A percentile compares a stretch with the other conserved stretches of the same genome.
Conservation (phyloP, 2,113 vertebrate genomes). For the Meleagris gallopavo region DNA sequence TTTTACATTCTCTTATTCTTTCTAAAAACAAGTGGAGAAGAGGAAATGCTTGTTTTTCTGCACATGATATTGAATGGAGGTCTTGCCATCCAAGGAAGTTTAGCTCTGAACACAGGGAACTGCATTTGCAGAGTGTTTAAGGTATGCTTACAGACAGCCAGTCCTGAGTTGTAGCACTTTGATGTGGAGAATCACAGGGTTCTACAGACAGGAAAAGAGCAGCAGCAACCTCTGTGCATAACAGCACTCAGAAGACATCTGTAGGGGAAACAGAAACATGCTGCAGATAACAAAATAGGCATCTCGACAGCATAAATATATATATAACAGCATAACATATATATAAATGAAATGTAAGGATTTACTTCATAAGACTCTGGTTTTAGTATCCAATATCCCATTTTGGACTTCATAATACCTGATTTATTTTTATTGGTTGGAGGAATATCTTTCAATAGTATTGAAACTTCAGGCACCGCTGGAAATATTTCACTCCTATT, state of each 20-base stretch:
- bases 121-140: background rate
- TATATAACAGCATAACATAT: background rate
- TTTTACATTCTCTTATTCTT: background rate
- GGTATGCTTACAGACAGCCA: background rate
- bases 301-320: background rate
- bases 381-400: background rate
- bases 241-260: background rate
- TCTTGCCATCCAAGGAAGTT: background rate
- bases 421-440: background rate
- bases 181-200: background rate
- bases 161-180: background rate
- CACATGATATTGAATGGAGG: background rate
- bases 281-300: background rate
- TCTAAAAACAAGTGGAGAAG: background rate
- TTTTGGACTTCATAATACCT: slow-evolving; percentile 2
- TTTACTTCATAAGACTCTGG: slow-evolving; percentile 78
- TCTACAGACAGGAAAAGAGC: background rate
- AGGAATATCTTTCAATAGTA: background rate
- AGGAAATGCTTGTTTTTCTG: background rate
- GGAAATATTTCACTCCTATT: background rate
- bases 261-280: background rate
- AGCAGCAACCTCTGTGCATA: background rate
- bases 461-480: background rate
- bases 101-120: background rate
- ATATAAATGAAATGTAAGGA: slow-evolving; percentile 38